These are phyloP conservation scores for Esox niger DNA, from an alignment of 2,113 vertebrate species.

Conservation along the genomic window DNA sequence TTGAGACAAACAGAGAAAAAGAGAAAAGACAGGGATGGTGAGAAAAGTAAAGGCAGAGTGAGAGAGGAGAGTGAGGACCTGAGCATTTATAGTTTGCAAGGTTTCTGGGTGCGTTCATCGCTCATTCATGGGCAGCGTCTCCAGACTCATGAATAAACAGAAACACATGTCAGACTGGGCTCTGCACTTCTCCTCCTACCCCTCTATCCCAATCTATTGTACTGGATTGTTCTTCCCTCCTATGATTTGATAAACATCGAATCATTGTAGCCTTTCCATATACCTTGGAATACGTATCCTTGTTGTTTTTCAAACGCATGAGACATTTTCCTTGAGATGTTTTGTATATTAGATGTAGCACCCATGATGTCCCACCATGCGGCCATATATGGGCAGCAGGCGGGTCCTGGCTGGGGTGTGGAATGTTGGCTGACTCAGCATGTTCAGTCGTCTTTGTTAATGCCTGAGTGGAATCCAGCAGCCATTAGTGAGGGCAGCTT, in stretches of 20 bases:
- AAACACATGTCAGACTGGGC: constrained; percentile 38
- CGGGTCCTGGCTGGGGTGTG: constrained; percentile 31
- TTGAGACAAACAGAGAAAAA: constrained; percentile 51
- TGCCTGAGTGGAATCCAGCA: constrained; percentile 33
- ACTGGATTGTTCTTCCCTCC: background rate
- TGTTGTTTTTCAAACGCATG: background rate
- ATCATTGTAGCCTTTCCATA: background rate
- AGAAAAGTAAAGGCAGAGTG: constrained; percentile 48
- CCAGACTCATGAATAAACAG: constrained; percentile 31
- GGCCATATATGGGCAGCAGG: constrained; percentile 39
- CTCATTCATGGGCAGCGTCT: constrained; percentile 27
- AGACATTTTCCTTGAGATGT: background rate
- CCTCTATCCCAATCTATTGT: background rate
- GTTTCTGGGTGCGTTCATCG: constrained; percentile 13
- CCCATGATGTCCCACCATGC: background rate
- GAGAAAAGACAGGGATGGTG: constrained; percentile 53
- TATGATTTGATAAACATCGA: background rate
- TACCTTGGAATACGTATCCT: background rate
- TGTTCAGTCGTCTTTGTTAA: constrained; percentile 41
- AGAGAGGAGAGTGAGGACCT: background rate
- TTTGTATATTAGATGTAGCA: constrained; percentile 1
- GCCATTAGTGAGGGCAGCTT: background rate
- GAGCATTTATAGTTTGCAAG: constrained; percentile 3
- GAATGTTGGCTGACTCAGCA: constrained; percentile 50
- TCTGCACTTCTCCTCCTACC: background rate